phyloP scores from a whole-genome alignment of 2,113 vertebrate genomes.

The pig (Sus scrofa) region DNA sequence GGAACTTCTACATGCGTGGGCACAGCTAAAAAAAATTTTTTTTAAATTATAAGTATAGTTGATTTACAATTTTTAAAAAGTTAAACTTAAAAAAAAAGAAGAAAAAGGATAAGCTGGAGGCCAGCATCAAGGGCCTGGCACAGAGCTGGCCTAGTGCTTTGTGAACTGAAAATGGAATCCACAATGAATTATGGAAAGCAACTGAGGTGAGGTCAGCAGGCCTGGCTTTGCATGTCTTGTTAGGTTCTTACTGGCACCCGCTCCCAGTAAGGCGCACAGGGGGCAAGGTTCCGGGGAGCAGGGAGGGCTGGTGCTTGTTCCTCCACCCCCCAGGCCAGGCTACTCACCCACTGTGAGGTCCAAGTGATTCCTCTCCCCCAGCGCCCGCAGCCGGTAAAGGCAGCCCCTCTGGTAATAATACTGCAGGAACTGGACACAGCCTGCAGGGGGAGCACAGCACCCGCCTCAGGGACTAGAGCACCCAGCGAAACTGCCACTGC shows the following conservation, averaged over 20 bases:
- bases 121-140: not conserved
- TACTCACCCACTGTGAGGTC: slow-evolving; percentile 98
- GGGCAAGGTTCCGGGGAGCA: not conserved
- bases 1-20: too few relatives aligned
- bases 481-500: fast-evolving
- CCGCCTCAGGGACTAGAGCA: not conserved
- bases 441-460: slow-evolving; percentile 83
- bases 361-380: slow-evolving; percentile 97
- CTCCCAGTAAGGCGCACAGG: fast-evolving
- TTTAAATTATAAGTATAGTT: too few relatives aligned
- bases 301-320: not conserved
- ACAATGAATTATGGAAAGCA: not conserved
- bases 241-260: fast-evolving
- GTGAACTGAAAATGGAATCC: not conserved
- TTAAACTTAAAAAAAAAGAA: too few relatives aligned
- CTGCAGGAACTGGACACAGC: slow-evolving; percentile 98
- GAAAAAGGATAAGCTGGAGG: not conserved
- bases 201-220: fast-evolving
- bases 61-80: too few relatives aligned
- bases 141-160: not conserved
- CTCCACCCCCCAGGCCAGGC: fast-evolving
- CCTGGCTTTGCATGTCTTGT: not conserved
- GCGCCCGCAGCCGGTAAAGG: slow-evolving; percentile 95
- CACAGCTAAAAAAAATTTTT: too few relatives aligned
- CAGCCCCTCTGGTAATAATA: slow-evolving; percentile 99